Evolutionary conservation across 1,140 invertebrate genomes (phyloP).

Genomic region (Liolophura sinensis): DNA sequence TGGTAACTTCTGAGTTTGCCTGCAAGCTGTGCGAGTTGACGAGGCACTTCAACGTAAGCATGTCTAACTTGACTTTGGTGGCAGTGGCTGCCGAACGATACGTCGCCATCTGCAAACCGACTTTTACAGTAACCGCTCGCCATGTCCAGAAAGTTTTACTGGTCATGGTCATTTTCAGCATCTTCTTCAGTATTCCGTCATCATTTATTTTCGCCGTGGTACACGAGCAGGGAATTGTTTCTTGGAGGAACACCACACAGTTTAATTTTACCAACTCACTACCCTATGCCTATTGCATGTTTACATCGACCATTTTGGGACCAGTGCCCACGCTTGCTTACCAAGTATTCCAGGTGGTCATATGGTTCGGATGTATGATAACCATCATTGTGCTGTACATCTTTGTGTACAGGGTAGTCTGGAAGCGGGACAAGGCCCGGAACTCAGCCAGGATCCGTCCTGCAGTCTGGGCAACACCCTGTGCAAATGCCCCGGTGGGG

Average conservation of each 20-base stretch:
- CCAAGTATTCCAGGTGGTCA: constrained; percentile 28
- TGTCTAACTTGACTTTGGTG: constrained; percentile 37
- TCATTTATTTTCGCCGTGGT: constrained; percentile 39
- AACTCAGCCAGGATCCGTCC: constrained; percentile 2
- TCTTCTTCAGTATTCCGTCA: constrained; percentile 29
- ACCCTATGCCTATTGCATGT: constrained; percentile 31
- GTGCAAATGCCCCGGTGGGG: neutral
- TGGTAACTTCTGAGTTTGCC: constrained; percentile 28
- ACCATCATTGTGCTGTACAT: constrained; percentile 38
- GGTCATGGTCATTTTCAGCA: constrained; percentile 26
- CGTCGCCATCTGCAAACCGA: constrained; percentile 31
- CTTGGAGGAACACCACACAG: constrained; percentile 27
- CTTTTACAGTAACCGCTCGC: constrained; percentile 22
- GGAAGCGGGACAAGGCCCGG: constrained; percentile 32
- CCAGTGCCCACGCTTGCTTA: constrained; percentile 20
- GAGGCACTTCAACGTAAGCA: constrained; percentile 30
- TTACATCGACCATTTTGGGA: constrained; percentile 34
- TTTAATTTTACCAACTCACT: constrained; percentile 10
- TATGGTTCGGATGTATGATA: constrained; percentile 27
- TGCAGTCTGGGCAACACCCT: neutral
- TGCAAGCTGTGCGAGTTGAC: constrained; percentile 37
- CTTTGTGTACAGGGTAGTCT: constrained; percentile 32
- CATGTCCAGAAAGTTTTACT: constrained; percentile 32
- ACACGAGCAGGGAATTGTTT: constrained; percentile 14
- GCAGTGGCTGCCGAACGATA: constrained; percentile 43